Evolutionary conservation across 2,888 invertebrate genomes (phyloP).

Genomic region (Podabrus alpinus): DNA sequence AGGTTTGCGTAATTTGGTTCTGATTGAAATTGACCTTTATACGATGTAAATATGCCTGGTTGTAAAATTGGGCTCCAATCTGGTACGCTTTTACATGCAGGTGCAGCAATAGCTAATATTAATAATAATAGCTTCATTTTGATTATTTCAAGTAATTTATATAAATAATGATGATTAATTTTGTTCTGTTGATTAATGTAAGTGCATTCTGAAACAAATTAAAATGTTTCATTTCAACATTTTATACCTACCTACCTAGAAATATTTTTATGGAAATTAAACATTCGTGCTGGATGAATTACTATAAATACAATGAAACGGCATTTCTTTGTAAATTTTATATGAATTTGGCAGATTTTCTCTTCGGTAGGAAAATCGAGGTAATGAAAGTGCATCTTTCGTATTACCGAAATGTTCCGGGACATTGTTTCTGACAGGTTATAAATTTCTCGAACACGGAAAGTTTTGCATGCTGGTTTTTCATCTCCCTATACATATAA

Average conservation of each 20-base stretch:
- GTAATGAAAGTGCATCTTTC: too few relatives aligned
- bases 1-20: constrained; percentile 27
- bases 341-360: too few relatives aligned
- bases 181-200: neutral
- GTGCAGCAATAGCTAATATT: constrained; percentile 44
- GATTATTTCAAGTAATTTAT: neutral
- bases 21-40: constrained; percentile 27
- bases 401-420: too few relatives aligned
- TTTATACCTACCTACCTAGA: too few relatives aligned
- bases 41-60: constrained; percentile 48
- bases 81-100: constrained; percentile 49
- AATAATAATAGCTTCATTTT: constrained; percentile 20
- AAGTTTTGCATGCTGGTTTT: too few relatives aligned
- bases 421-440: too few relatives aligned
- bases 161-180: neutral
- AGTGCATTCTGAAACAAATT: constrained; percentile 19
- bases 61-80: constrained; percentile 62
- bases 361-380: neutral
- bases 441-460: too few relatives aligned
- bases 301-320: neutral
- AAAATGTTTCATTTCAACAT: neutral
- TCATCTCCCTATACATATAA: too few relatives aligned
- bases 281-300: neutral
- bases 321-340: too few relatives aligned
- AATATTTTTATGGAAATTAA: neutral